These are phyloP conservation scores for Ptychobarbus kaznakovi DNA, from an alignment of 2,797 vertebrate species.

Conservation along the genomic window DNA sequence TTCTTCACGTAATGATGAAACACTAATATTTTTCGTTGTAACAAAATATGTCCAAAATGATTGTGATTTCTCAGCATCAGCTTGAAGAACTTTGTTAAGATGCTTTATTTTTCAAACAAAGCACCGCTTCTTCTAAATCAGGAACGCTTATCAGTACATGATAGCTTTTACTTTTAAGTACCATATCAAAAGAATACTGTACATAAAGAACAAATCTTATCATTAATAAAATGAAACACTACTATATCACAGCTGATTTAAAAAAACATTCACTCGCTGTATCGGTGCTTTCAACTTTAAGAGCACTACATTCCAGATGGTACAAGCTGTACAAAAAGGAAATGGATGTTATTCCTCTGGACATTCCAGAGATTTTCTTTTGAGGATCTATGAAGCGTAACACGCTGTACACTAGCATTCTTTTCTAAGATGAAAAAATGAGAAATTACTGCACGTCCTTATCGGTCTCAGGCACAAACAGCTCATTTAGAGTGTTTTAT, in stretches of 20 bases:
- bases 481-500: slow-evolving; percentile 8
- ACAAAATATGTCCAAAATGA: background rate
- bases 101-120: background rate
- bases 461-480: slow-evolving; percentile 4
- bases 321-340: background rate
- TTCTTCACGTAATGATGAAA: background rate
- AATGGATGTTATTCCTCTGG: background rate
- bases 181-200: background rate
- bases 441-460: background rate
- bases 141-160: background rate
- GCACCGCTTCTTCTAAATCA: background rate
- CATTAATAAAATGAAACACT: background rate
- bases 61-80: background rate
- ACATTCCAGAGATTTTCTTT: slow-evolving; percentile 20
- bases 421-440: too few relatives aligned
- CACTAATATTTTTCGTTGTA: background rate
- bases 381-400: background rate
- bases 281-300: background rate
- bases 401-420: too few relatives aligned
- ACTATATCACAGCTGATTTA: background rate
- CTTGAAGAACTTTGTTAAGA: background rate
- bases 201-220: background rate
- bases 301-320: background rate
- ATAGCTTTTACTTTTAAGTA: background rate
- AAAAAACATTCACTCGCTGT: background rate